A percentile compares a stretch with the other conserved stretches of the same genome.
These are phyloP conservation scores for Psilopogon haemacephalus DNA, from an alignment of 2,113 vertebrate species.

Conservation along the genomic window DNA sequence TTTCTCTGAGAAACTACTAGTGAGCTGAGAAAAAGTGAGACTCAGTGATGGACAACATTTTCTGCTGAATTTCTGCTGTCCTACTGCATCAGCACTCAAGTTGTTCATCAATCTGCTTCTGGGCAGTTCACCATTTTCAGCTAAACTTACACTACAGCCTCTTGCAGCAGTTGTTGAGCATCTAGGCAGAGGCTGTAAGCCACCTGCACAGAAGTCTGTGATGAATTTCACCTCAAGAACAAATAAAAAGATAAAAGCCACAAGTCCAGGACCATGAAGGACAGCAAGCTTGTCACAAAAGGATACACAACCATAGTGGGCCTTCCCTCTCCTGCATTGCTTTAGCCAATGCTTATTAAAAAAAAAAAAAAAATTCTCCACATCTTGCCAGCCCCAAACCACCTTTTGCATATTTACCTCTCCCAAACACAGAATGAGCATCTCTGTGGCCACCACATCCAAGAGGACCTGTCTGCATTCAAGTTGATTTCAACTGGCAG, in stretches of 20 bases:
- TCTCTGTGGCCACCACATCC: fast-evolving
- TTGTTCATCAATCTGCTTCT: neutral
- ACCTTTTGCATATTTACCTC: neutral
- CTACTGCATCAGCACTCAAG: fast-evolving
- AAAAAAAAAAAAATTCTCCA: neutral
- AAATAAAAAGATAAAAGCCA: neutral
- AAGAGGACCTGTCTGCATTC: neutral
- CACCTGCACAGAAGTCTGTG: neutral
- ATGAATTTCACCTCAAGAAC: neutral
- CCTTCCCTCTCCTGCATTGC: neutral
- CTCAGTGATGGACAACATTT: neutral
- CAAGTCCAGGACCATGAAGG: neutral
- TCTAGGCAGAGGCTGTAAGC: neutral
- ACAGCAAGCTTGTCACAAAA: neutral
- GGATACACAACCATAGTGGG: neutral
- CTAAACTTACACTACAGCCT: neutral
- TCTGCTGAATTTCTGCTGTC: neutral
- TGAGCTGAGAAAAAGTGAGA: neutral
- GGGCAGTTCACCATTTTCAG: neutral
- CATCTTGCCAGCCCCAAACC: neutral
- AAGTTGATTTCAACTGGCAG: neutral
- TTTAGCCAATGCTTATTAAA: neutral
- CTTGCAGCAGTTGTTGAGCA: neutral
- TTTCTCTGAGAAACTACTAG: neutral
- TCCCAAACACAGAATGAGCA: neutral